phyloP scores from a whole-genome alignment of 2,113 vertebrate genomes.

The Okapia johnstoni region DNA sequence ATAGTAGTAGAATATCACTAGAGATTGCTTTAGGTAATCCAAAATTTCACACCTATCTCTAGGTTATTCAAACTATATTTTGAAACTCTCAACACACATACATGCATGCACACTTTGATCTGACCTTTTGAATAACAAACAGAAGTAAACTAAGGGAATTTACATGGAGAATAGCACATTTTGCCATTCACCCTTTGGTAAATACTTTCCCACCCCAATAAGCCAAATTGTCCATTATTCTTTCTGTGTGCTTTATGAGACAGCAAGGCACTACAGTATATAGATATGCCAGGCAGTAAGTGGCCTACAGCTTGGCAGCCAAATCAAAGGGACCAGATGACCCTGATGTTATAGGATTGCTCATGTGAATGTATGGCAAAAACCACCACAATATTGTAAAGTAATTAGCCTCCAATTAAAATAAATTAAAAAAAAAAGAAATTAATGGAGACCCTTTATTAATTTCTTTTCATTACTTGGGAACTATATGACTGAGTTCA shows the following conservation, averaged over 20 bases:
- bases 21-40: neutral
- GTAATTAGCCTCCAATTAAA: neutral
- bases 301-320: neutral
- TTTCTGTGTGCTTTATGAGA: constrained; percentile 33
- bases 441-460: constrained; percentile 28
- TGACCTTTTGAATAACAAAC: neutral
- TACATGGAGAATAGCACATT: neutral
- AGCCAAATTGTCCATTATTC: constrained; percentile 14
- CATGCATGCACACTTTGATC: neutral
- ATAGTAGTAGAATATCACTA: neutral
- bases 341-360: neutral
- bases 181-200: neutral
- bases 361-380: neutral
- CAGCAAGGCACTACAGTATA: neutral
- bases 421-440: neutral
- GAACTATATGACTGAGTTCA: constrained; percentile 39
- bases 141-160: neutral
- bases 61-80: neutral
- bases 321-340: neutral
- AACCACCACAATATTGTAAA: neutral
- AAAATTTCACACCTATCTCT: neutral
- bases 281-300: neutral
- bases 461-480: neutral
- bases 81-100: neutral
- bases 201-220: neutral